Evolutionary conservation across 2,113 vertebrate species (phyloP).

Genomic region (Proteles cristata): DNA sequence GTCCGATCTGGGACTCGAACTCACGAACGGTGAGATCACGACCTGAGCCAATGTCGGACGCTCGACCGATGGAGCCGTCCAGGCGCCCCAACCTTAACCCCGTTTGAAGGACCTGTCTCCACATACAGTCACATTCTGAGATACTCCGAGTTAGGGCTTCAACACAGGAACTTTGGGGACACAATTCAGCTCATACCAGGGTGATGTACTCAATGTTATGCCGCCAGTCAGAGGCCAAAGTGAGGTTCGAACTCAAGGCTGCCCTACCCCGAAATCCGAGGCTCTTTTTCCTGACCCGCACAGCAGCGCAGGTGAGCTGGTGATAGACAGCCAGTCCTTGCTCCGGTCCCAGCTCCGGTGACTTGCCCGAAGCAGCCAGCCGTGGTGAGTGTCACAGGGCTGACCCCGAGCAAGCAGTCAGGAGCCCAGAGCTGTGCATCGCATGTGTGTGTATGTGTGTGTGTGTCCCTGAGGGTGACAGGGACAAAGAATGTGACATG

Average conservation of each 20-base stretch:
- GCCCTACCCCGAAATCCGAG: too few species aligned
- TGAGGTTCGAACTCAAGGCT: neutral
- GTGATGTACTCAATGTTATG: neutral
- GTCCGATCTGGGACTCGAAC: too few species aligned
- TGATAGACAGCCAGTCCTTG: neutral
- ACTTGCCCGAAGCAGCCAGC: neutral
- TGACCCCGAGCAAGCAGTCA: neutral
- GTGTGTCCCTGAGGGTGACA: neutral
- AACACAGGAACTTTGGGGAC: neutral
- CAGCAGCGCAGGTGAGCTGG: neutral
- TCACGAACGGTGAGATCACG: too few species aligned
- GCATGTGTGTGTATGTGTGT: neutral
- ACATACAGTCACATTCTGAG: neutral
- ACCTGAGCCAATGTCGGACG: too few species aligned
- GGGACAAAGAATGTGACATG: neutral
- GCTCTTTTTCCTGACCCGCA: neutral
- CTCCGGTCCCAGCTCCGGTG: too few species aligned
- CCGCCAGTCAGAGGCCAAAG: neutral
- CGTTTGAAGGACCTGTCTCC: neutral
- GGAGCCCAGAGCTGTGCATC: neutral
- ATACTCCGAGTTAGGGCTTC: neutral
- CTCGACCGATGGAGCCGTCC: too few species aligned
- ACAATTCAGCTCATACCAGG: neutral
- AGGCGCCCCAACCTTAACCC: too few species aligned
- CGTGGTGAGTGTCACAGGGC: neutral